phyloP scores from a whole-genome alignment of 1,140 invertebrate species.

The Ephestia elutella region DNA sequence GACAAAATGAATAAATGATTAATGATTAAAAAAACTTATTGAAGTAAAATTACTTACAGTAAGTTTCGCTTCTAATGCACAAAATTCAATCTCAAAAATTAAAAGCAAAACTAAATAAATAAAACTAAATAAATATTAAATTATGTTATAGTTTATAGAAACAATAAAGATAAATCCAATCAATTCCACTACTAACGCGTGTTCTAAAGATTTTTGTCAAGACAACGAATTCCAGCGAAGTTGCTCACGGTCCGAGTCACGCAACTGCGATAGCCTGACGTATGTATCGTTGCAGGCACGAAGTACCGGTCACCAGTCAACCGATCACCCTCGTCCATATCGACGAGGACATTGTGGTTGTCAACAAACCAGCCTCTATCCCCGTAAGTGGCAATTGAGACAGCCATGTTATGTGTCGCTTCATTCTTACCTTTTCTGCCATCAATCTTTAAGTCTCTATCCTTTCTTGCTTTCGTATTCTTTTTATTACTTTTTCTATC shows the following conservation, averaged over 20 bases:
- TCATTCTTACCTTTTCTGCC: constrained; percentile 24
- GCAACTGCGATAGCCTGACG: constrained; percentile 45
- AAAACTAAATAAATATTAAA: no score
- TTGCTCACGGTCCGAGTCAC: constrained; percentile 35
- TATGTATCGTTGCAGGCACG: constrained; percentile 89
- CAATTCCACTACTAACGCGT: no score
- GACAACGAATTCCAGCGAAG: constrained; percentile 14
- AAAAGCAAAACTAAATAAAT: no score
- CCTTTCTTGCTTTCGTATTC: not conserved
- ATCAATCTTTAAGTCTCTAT: constrained; percentile 23
- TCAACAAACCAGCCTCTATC: constrained; percentile 99
- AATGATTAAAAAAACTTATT: no score
- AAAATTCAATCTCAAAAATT: no score
- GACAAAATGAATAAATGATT: no score
- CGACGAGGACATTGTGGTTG: constrained; percentile 98
- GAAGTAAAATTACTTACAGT: no score
- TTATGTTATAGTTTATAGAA: no score
- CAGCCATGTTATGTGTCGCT: constrained; percentile 77
- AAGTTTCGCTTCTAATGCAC: no score
- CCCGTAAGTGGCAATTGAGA: constrained; percentile 91
- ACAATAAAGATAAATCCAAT: no score
- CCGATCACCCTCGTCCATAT: constrained; percentile 96
- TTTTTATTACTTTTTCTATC: no score
- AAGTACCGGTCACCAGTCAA: constrained; percentile 95
- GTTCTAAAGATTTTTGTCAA: not conserved